These are phyloP conservation scores for Oasisia sp. DNA, from an alignment of 2,888 invertebrate genomes.

Conservation along the genomic window DNA sequence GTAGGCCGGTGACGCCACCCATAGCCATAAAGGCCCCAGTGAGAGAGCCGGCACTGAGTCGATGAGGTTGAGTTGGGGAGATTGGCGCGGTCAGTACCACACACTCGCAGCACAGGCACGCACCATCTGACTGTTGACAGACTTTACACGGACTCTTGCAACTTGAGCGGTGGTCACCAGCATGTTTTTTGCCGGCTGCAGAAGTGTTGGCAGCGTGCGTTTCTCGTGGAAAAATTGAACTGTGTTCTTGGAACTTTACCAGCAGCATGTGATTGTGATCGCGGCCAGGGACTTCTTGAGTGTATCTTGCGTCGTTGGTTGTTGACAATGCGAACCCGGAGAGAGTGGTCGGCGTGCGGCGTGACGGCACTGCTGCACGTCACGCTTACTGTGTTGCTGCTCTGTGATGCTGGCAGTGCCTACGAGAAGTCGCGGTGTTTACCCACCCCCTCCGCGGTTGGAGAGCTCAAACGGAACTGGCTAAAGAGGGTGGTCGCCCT, in stretches of 20 bases:
- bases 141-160: not conserved
- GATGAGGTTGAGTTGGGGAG: not conserved
- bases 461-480: not conserved
- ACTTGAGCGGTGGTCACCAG: not conserved
- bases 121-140: not conserved
- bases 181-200: not conserved
- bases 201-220: not conserved
- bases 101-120: not conserved
- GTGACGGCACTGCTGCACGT: not conserved
- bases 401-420: constrained; percentile 1
- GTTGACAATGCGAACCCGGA: not conserved
- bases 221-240: not conserved
- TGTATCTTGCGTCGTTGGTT: not conserved
- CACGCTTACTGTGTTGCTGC: not conserved
- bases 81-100: not conserved
- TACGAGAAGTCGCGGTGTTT: not conserved
- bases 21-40: not conserved
- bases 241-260: constrained; percentile 13
- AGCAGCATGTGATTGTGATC: not conserved
- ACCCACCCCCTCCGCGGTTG: not conserved
- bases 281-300: constrained; percentile 1
- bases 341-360: not conserved
- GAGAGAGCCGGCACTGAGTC: not conserved
- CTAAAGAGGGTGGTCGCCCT: not conserved
- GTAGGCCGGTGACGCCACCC: not conserved